phyloP scores from a whole-genome alignment of 2,888 invertebrate species.

The Taphrorychus bicolor region DNA sequence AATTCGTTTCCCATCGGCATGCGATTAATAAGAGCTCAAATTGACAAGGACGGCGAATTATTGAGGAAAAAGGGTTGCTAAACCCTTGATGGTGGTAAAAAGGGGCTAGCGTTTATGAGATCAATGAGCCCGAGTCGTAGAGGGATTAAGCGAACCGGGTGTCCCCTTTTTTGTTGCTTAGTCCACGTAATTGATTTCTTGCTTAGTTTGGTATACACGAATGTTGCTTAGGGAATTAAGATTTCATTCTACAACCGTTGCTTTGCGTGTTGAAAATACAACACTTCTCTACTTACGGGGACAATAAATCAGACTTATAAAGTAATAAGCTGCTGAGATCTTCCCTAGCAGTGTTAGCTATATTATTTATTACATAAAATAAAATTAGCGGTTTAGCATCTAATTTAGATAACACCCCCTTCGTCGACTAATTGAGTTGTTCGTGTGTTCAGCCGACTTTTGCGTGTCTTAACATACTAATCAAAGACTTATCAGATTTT shows the following conservation, averaged over 20 bases:
- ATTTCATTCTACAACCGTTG: too few species aligned
- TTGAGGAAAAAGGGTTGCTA: conserved; percentile 12
- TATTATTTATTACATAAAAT: conserved; percentile 22
- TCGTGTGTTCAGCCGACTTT: conserved; percentile 28
- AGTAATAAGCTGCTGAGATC: conserved; percentile 6
- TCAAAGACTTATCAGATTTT: conserved; percentile 27
- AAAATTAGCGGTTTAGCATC: conserved; percentile 29
- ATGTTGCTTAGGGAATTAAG: too few species aligned
- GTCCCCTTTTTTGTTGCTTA: not conserved
- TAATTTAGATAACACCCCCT: conserved; percentile 27
- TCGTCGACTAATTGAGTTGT: conserved; percentile 36
- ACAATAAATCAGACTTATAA: conserved; percentile 7
- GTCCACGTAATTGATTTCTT: not conserved
- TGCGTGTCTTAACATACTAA: conserved; percentile 35
- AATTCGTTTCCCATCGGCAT: conserved; percentile 28
- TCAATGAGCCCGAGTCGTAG: not conserved
- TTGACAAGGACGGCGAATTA: conserved; percentile 10
- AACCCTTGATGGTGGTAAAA: not conserved
- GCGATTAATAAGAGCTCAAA: conserved; percentile 30
- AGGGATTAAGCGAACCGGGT: not conserved
- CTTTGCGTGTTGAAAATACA: too few species aligned
- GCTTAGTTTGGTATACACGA: too few species aligned
- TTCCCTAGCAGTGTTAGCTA: not conserved
- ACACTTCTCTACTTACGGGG: too few species aligned
- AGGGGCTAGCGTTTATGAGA: not conserved